Percentiles rank a stretch among this genome's conserved stretches.
Evolutionary conservation across 2,888 invertebrate species (phyloP).

Genomic region (Eristalinus sepulchralis): DNA sequence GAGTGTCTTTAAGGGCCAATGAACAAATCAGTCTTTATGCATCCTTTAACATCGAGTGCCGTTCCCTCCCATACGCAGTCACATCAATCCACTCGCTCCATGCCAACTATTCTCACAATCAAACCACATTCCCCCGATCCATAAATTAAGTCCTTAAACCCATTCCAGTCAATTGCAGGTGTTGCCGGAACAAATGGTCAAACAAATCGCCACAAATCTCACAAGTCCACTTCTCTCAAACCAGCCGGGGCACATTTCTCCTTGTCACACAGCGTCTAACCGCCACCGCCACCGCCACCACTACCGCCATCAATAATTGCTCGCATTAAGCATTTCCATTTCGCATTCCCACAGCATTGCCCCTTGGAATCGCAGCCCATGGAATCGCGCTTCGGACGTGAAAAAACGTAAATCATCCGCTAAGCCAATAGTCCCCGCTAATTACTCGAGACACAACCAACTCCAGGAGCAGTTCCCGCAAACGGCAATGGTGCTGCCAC

Average conservation of each 20-base stretch:
- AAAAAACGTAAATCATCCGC: constrained; percentile 63
- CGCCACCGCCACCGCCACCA: not conserved
- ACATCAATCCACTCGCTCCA: not conserved
- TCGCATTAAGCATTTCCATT: constrained; percentile 46
- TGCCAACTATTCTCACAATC: not conserved
- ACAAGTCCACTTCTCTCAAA: not conserved
- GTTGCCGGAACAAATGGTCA: constrained; percentile 4
- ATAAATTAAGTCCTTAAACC: not conserved
- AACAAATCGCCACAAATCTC: constrained; percentile 23
- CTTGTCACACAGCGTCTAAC: constrained; percentile 3
- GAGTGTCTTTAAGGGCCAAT: no score
- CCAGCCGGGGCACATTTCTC: constrained; percentile 14
- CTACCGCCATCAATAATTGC: constrained; percentile 40
- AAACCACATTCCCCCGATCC: not conserved
- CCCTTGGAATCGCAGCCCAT: constrained; percentile 29
- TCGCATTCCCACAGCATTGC: constrained; percentile 32
- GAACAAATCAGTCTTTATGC: no score
- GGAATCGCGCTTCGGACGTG: constrained; percentile 1
- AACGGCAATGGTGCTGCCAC: not conserved
- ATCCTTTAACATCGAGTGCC: no score
- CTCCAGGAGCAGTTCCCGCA: not conserved
- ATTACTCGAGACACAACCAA: constrained; percentile 50
- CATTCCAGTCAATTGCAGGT: not conserved
- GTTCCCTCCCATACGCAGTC: no score
- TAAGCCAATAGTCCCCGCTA: constrained; percentile 64